These are phyloP conservation scores for Himalopsyche tibetana DNA, from an alignment of 2,888 invertebrate genomes.

Conservation along the genomic window DNA sequence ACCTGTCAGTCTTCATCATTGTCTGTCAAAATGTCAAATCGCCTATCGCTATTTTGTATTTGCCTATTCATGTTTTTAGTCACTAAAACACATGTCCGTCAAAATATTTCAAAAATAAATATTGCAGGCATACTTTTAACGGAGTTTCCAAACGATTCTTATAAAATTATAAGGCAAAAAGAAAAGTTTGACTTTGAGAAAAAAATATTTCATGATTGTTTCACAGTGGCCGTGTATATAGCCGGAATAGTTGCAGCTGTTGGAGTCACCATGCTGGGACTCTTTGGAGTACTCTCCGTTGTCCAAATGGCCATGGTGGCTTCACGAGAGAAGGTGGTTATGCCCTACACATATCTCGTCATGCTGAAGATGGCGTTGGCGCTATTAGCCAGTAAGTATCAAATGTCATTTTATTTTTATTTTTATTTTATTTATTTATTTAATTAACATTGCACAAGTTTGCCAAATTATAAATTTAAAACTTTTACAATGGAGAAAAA, in stretches of 20 bases:
- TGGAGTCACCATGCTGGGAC: conserved; percentile 84
- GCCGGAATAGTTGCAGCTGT: conserved; percentile 88
- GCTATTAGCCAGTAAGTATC: conserved; percentile 84
- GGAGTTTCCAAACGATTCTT: too few relatives aligned
- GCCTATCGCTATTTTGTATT: not conserved
- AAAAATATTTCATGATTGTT: conserved; percentile 41
- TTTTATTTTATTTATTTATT: too few relatives aligned
- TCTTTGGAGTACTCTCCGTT: conserved; percentile 87
- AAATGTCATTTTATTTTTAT: not conserved
- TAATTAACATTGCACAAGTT: too few relatives aligned
- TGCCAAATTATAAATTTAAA: too few relatives aligned
- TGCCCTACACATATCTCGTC: conserved; percentile 86
- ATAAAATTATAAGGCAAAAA: too few relatives aligned
- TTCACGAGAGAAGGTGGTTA: conserved; percentile 87
- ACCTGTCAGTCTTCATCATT: not conserved
- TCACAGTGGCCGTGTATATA: conserved; percentile 87
- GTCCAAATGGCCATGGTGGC: conserved; percentile 92
- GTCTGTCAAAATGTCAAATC: conserved; percentile 14
- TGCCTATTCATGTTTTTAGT: too few relatives aligned
- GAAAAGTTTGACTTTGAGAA: too few relatives aligned
- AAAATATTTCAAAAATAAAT: too few relatives aligned
- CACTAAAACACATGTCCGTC: too few relatives aligned
- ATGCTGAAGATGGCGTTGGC: conserved; percentile 88
- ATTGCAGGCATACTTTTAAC: too few relatives aligned
- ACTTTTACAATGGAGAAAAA: too few relatives aligned